Base-by-base conservation (phyloP, 2,888 invertebrate genomes). In the Lasiommata megera region DNA sequence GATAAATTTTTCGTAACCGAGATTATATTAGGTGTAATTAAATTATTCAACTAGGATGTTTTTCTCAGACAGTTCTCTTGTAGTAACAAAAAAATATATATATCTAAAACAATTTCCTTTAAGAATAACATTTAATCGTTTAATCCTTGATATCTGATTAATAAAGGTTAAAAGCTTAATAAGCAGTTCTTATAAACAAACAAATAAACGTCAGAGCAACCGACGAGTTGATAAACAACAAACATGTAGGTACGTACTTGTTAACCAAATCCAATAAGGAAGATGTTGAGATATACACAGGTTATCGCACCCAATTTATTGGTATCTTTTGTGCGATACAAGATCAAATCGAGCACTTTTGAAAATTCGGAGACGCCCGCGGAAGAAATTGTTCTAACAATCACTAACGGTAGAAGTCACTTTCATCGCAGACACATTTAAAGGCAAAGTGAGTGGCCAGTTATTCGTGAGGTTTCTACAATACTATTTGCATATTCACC, bases 391-490 rank as follows among this genome's bases (percentile, higher is more conserved):
- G 76, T 80, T 84, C 80, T 82, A 86, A 84, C 83, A 86, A 87
- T 84, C 82, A 81, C 79, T 85, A 86, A 86, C 87, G 84, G 88
- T 85, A 82, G 82, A 81, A 82, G 87, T 85, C 85, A 88, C 89
- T 89, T 90, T 90, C 88, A 88, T 89, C 87, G 87, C 77, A 86
- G 86, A 80, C 87, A 85, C 84, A 86, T 87, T 84, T 85, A 84
- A 85, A 88, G 84, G 82, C 85, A 79, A 82, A 86, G 88, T 84
- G 85, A 87, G 86, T 88, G 88, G 89, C 84, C 87, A 88, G 89
- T 86, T 89, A 88, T 88, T 90, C 87, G 89, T 88, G 88, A 84
- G 88, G 88, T 89, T 89, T 89, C 89, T 89, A 90, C 89, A 84
- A 88, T 88, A 89, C 84, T 88, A 90, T 90, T 90, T 90, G 90